Base-by-base conservation (phyloP, 1,140 invertebrate genomes). In the Calycopis cecrops region DNA sequence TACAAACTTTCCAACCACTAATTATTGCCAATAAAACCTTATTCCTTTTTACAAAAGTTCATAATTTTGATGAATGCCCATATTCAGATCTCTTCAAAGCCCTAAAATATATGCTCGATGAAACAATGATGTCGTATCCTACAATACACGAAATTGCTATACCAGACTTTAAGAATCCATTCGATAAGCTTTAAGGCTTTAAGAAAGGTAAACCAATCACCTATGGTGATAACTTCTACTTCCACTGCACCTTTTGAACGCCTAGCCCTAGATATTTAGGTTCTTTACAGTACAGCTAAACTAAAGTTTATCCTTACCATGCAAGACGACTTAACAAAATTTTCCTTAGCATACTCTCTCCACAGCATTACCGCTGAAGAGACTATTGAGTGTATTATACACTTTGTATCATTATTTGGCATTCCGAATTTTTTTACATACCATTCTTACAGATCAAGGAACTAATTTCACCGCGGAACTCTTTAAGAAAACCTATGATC, bases 21-120 rank as follows among this genome's bases (percentile, higher is more conserved):
- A 50, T 1, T 12, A n/a, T 37, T 35, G 48, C 48, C 6, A 57
- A 59, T 17, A 63, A 58, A 60, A 62, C 34, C 9, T 51, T 51
- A 17, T 57, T 65, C 10, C n/a, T 65, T 14, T 65, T 68, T 52
- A 57, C 17, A 3, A 69, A 69, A 55, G 66, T 65, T 1, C 48
- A 69, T 44, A 56, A 65, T 14, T 66, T 66, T 18, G 63, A 66
- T 33, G 17, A 35, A 1, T 50, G 11, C 17, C 33, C 49, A 1
- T 65, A 63, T 18, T 14, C 14, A 11, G 59, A 69, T 35, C 63
- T 69, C 8, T 69, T 52, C 16, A 57, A 67, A 50, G 37, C 52
- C 4, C 10, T 63, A n/a, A 63, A 63, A 44, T 12, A 18, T 12
- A 3, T 42, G 11, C 21, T 48, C 9, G 17, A 62, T 14, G 1